Percentiles rank a stretch among this genome's conserved stretches.
These are phyloP conservation scores for Crioceris asparagi DNA, from an alignment of 2,888 invertebrate genomes.

Conservation along the genomic window DNA sequence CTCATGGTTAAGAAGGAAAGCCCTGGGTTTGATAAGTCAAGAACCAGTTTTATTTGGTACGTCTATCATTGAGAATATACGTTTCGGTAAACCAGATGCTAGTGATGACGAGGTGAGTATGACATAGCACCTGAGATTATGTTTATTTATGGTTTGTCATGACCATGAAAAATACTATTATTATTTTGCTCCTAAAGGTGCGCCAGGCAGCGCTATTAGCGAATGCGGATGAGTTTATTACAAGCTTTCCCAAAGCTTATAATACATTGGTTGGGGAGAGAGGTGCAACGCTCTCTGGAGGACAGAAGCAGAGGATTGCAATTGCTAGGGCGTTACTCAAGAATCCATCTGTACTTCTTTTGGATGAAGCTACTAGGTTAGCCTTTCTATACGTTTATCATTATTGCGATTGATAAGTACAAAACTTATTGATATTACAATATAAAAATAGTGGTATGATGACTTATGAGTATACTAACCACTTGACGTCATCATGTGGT, in stretches of 20 bases:
- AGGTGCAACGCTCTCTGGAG: constrained; percentile 86
- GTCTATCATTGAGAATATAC: constrained; percentile 83
- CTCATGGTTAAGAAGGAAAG: constrained; percentile 74
- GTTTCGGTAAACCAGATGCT: constrained; percentile 71
- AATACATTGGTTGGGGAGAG: constrained; percentile 81
- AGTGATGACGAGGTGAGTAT: constrained; percentile 56
- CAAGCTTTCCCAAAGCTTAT: constrained; percentile 71
- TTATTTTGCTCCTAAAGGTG: constrained; percentile 41
- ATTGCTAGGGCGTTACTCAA: constrained; percentile 90
- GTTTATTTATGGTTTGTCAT: not conserved
- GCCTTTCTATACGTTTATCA: no score
- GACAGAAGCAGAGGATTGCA: constrained; percentile 90
- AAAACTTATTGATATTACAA: no score
- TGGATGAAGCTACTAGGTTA: constrained; percentile 93
- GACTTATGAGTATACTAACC: no score
- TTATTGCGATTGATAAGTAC: no score
- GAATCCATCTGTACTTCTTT: constrained; percentile 73
- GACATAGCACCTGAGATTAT: not conserved
- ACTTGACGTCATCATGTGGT: no score
- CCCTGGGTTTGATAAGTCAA: constrained; percentile 83
- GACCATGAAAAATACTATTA: not conserved
- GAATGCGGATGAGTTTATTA: constrained; percentile 87
- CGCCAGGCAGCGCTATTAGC: constrained; percentile 72
- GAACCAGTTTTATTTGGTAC: constrained; percentile 92
- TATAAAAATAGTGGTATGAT: no score